phyloP scores from a whole-genome alignment of 2,797 vertebrate species.

The Halcyon chelicuti region DNA sequence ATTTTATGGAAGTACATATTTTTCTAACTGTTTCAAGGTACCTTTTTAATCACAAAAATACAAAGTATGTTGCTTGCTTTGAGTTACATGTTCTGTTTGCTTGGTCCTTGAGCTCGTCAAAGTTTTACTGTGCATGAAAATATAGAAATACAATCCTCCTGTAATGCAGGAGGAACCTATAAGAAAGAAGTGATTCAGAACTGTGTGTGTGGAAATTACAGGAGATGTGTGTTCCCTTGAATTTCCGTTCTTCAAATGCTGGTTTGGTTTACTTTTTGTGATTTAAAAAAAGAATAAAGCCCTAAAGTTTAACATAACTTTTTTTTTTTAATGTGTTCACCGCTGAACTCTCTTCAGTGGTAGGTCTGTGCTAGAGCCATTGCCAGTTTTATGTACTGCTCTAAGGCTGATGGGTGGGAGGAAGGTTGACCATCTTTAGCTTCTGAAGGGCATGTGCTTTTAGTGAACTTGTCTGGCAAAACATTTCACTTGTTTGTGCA shows the following conservation, averaged over 20 bases:
- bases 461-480: background rate
- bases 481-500: background rate
- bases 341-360: background rate
- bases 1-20: background rate
- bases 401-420: background rate
- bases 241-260: background rate
- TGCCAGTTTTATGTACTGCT: background rate
- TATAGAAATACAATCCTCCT: background rate
- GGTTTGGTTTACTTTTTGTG: background rate
- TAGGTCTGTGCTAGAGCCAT: background rate
- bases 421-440: background rate
- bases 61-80: background rate
- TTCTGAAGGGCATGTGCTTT: background rate
- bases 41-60: background rate
- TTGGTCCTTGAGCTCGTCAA: background rate
- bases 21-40: fast-evolving
- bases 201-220: background rate
- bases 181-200: background rate
- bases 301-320: too few relatives aligned
- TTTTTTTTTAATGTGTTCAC: too few relatives aligned
- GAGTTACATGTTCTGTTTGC: background rate
- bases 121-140: background rate
- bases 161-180: background rate
- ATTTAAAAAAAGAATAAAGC: too few relatives aligned
- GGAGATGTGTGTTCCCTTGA: background rate